Evolutionary conservation across 2,888 invertebrate genomes (phyloP).

Genomic region (Heterodera filipjevi): DNA sequence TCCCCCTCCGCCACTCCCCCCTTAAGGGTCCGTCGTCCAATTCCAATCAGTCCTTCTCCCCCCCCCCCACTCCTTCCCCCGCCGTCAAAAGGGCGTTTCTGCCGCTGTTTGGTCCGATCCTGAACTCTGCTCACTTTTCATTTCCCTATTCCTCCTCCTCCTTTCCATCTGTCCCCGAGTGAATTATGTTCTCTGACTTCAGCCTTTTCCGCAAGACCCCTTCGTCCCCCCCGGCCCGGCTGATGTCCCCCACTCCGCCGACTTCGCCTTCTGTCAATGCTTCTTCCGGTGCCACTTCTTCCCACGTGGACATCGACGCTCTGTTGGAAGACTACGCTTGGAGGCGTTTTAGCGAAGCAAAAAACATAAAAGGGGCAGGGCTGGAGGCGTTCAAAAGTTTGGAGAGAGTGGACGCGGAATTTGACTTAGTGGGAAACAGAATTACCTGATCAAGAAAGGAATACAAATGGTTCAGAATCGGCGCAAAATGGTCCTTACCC

Average conservation of each 20-base stretch:
- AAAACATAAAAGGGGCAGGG: slow-evolving; percentile 52
- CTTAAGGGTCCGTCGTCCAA: slow-evolving; percentile 15
- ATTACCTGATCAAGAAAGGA: background rate
- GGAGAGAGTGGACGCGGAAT: slow-evolving; percentile 62
- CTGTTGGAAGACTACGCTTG: slow-evolving; percentile 65
- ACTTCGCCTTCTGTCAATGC: background rate
- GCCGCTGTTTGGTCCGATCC: slow-evolving; percentile 11
- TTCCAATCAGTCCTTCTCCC: background rate
- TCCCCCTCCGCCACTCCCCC: background rate
- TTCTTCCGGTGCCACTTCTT: slow-evolving; percentile 31
- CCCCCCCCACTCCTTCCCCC: background rate
- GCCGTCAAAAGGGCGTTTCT: slow-evolving; percentile 14
- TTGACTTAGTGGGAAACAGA: slow-evolving; percentile 59
- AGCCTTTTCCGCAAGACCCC: slow-evolving; percentile 9
- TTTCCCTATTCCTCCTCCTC: background rate
- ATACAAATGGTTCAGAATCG: slow-evolving; percentile 55
- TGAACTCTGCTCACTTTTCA: slow-evolving; percentile 2
- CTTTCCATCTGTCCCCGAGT: slow-evolving; percentile 10
- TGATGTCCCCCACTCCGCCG: slow-evolving; percentile 13
- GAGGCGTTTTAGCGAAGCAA: slow-evolving; percentile 59
- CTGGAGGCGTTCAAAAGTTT: slow-evolving; percentile 59
- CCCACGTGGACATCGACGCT: slow-evolving; percentile 63
- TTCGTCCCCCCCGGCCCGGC: background rate
- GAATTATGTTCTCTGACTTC: slow-evolving; percentile 21
- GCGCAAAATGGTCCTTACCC: slow-evolving; percentile 52